Base-by-base conservation (phyloP, 2,888 invertebrate genomes). In the Dyspetes luteomarginatus region DNA sequence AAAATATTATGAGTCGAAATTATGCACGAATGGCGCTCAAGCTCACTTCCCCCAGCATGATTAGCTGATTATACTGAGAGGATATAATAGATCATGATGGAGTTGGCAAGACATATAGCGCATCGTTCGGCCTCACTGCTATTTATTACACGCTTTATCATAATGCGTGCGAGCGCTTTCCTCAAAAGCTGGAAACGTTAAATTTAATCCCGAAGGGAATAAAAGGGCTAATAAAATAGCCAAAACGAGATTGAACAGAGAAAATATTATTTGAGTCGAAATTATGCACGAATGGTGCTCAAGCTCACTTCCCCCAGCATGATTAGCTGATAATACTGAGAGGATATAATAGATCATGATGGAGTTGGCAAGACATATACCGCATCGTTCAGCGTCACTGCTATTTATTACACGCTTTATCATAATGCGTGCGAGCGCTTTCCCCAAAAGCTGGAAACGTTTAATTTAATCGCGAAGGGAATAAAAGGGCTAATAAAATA, bases 401-500 rank as follows among this genome's bases (percentile, higher is more conserved):
- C 36, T 5, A 50, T 73, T 55, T 15, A 26, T 58, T 22, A 43
- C 12, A 30, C n/a, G 17, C 9, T 41, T 24, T 50, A 52, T 28
- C 30, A 17, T 12, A 28, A 48, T 41, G 41, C n/a, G n/a, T n/a
- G n/a, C n/a, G n/a, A n/a, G n/a, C 22, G 15, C 22, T 30, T 24
- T 43, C 22, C 4, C 36, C 26, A 15, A 3, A n/a, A 4, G 4
- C 12, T 19, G 43, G 3, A 3, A 22, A 43, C 12, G 17, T 36
- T 26, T 26, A 24, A 48, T 48, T 36, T 24, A 12, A 58, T 41
- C 17, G n/a, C n/a, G 36, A n/a, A 58, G 45, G 24, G 12, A 15
- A 48, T 48, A 24, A 58, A 75, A 75, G 30, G 30, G 17, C 58
- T 41, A 48, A 30, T 45, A 58, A 74, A 67, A 67, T 24, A 12